These are phyloP conservation scores for Periophthalmus modestus DNA, from an alignment of 2,113 vertebrate species.

Conservation along the genomic window DNA sequence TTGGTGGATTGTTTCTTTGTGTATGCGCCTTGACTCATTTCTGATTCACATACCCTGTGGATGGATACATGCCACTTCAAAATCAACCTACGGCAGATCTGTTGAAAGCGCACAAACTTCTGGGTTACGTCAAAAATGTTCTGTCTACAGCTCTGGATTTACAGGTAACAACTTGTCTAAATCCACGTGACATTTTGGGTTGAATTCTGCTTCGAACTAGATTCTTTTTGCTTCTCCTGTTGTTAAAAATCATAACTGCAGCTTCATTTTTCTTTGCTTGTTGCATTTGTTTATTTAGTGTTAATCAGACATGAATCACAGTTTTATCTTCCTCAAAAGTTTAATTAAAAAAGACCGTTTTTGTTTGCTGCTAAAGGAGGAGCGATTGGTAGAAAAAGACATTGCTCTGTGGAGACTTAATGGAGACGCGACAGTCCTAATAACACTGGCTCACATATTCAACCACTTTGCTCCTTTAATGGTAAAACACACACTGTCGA, in stretches of 20 bases:
- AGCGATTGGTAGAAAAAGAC: slow-evolving; percentile 84
- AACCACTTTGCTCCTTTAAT: slow-evolving; percentile 92
- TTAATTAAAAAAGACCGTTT: not conserved
- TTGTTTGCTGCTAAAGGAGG: slow-evolving; percentile 78
- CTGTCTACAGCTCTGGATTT: slow-evolving; percentile 84
- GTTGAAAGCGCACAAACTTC: slow-evolving; percentile 83
- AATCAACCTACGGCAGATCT: slow-evolving; percentile 86
- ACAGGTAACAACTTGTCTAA: slow-evolving; percentile 50
- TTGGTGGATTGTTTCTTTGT: no score
- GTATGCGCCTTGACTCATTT: slow-evolving; percentile 75
- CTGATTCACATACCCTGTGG: slow-evolving; percentile 87
- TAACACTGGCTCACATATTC: slow-evolving; percentile 92
- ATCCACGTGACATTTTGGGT: not conserved
- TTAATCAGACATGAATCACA: not conserved
- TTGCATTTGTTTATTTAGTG: not conserved
- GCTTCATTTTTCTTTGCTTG: not conserved
- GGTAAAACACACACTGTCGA: slow-evolving; percentile 75
- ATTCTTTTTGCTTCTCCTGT: not conserved
- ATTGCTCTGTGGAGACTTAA: slow-evolving; percentile 82
- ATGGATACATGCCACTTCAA: slow-evolving; percentile 90
- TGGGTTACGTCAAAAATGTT: slow-evolving; percentile 88
- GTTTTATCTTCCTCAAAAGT: not conserved
- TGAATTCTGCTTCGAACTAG: not conserved
- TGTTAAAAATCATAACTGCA: not conserved
- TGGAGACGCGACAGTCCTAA: slow-evolving; percentile 88